A percentile compares a stretch with the other conserved stretches of the same genome.
Conservation (phyloP, 2,888 invertebrate species). For the Schizaphis graminum region DNA sequence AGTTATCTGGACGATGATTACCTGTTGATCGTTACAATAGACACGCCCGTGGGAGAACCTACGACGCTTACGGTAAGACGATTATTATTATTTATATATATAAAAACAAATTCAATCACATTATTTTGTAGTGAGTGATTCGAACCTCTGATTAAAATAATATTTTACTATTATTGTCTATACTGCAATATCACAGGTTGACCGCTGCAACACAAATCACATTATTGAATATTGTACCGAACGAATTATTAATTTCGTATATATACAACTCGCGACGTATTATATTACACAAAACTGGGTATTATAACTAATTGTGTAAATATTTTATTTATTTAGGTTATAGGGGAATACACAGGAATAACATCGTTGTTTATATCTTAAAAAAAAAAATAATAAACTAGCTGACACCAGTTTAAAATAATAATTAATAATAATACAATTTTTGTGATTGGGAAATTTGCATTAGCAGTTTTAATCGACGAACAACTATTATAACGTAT, state of each 20-base stretch:
- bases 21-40: conserved; percentile 48
- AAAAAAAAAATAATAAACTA: neutral
- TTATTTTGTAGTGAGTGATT: neutral
- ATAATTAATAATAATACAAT: conserved; percentile 15
- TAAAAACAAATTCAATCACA: conserved; percentile 6
- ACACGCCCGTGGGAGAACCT: conserved; percentile 45
- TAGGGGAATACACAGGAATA: too few species aligned
- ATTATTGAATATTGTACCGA: conserved; percentile 14
- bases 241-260: neutral
- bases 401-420: too few species aligned
- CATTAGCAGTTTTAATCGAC: conserved; percentile 10
- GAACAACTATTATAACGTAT: neutral
- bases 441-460: neutral
- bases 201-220: neutral
- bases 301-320: neutral
- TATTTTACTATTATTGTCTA: neutral
- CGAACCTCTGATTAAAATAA: neutral
- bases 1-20: conserved; percentile 58
- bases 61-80: conserved; percentile 2
- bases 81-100: conserved; percentile 7
- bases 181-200: neutral
- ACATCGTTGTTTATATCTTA: neutral
- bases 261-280: neutral
- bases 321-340: neutral
- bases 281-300: neutral